Conservation (phyloP, 2,888 invertebrate genomes). For the Sussaba pulchella region DNA sequence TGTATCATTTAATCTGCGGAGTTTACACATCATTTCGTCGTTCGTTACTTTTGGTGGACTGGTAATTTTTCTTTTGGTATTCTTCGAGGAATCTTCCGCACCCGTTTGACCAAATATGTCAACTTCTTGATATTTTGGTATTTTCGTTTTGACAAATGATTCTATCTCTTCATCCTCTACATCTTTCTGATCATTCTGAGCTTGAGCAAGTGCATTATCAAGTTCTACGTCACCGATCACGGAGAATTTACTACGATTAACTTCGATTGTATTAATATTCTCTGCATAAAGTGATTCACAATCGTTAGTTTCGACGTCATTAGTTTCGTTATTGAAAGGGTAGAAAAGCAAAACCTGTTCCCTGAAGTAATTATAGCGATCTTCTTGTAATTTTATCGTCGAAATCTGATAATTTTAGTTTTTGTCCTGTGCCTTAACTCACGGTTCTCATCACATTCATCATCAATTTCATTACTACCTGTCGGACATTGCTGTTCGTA, state of each 20-base stretch:
- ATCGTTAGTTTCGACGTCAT: constrained; percentile 43
- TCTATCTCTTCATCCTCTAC: constrained; percentile 43
- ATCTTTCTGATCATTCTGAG: constrained; percentile 29
- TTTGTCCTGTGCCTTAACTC: constrained; percentile 12
- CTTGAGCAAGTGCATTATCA: constrained; percentile 26
- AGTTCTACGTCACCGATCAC: constrained; percentile 43
- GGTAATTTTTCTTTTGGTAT: not conserved
- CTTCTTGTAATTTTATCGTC: constrained; percentile 35
- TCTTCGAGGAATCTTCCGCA: not conserved
- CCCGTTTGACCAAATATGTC: constrained; percentile 55
- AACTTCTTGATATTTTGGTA: constrained; percentile 44
- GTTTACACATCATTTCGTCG: constrained; percentile 47
- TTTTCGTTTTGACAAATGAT: constrained; percentile 34
- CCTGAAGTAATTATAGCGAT: constrained; percentile 40
- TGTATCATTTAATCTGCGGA: constrained; percentile 59
- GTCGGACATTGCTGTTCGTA: constrained; percentile 8
- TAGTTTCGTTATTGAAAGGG: constrained; percentile 54
- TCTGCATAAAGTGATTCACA: constrained; percentile 42
- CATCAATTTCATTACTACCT: constrained; percentile 15
- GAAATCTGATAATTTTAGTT: constrained; percentile 32
- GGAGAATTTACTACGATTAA: constrained; percentile 33
- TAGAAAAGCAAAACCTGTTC: constrained; percentile 55
- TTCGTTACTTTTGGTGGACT: constrained; percentile 35
- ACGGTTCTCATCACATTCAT: constrained; percentile 15
- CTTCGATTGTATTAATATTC: constrained; percentile 46